These are phyloP conservation scores for Paragorgia papillata DNA, from an alignment of 92 coral and sea anemone species.

Conservation along the genomic window DNA sequence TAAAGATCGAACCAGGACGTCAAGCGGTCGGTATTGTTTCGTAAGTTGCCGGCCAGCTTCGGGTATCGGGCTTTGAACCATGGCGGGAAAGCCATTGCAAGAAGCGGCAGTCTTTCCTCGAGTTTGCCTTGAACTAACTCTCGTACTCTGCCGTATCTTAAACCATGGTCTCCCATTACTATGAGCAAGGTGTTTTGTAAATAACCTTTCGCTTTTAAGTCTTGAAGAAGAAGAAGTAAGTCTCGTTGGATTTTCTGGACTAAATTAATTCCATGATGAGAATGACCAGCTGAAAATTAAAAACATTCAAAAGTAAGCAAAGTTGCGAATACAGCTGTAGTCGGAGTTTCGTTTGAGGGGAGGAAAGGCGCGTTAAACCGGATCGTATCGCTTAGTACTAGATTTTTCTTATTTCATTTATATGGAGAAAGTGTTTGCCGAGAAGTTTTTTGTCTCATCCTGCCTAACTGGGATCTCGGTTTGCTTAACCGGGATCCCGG, in stretches of 20 bases:
- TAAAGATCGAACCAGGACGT: conserved; percentile 64
- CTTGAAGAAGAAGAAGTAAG: conserved; percentile 34
- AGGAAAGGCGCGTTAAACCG: no score
- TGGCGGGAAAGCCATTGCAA: conserved; percentile 57
- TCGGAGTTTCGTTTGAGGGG: no score
- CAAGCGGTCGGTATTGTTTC: conserved; percentile 51
- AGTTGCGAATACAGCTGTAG: background rate
- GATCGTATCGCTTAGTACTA: no score
- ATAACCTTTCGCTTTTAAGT: conserved; percentile 48
- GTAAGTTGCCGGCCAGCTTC: conserved; percentile 31
- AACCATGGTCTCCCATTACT: conserved; percentile 69
- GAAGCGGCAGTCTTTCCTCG: conserved; percentile 63
- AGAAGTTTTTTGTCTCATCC: no score
- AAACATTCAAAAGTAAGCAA: background rate
- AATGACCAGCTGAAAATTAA: conserved; percentile 14
- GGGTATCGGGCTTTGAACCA: conserved; percentile 56
- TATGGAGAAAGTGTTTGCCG: no score
- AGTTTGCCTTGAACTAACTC: conserved; percentile 59
- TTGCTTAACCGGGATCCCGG: no score
- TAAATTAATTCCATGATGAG: background rate
- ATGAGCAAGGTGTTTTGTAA: conserved; percentile 58
- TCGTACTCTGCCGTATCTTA: conserved; percentile 53
- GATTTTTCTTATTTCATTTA: no score
- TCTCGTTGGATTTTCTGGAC: conserved; percentile 30
- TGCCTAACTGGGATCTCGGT: no score